These are phyloP conservation scores for Indicator indicator DNA, from an alignment of 2,113 vertebrate genomes.

Conservation along the genomic window DNA sequence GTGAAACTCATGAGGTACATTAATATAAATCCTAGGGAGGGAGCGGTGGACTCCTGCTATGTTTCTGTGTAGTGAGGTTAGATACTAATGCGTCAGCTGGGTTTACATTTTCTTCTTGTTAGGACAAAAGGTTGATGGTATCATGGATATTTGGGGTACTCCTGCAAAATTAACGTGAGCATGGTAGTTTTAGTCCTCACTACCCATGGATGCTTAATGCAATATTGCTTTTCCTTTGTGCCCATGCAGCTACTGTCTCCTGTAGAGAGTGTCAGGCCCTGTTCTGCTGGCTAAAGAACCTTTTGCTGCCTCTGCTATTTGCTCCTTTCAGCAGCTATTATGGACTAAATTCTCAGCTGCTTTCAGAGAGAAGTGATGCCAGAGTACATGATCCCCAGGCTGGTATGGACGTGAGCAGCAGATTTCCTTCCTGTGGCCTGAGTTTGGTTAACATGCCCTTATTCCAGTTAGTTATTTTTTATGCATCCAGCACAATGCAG, in stretches of 20 bases:
- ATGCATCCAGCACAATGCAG: not conserved
- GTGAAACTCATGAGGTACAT: not conserved
- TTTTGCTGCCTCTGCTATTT: constrained; percentile 49
- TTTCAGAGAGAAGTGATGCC: constrained; percentile 17
- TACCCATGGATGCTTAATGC: not conserved
- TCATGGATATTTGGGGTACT: not conserved
- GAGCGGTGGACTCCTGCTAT: not conserved
- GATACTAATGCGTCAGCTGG: not conserved
- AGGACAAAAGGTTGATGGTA: not conserved
- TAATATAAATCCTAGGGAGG: not conserved
- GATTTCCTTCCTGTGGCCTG: not conserved
- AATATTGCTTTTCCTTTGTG: constrained; percentile 26
- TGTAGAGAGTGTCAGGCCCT: constrained; percentile 44
- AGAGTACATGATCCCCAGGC: not conserved
- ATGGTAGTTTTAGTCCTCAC: not conserved
- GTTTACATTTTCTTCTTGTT: not conserved
- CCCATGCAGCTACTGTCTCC: not conserved
- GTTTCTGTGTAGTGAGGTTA: not conserved
- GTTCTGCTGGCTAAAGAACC: constrained; percentile 42
- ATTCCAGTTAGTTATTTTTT: not conserved
- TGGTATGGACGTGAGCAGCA: not conserved
- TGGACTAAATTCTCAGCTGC: constrained; percentile 18
- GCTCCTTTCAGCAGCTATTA: constrained; percentile 34
- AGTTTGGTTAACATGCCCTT: not conserved
- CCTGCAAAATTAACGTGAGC: not conserved